Conservation (phyloP, 1,140 invertebrate species). For the Panagrolaimus sp. region DNA sequence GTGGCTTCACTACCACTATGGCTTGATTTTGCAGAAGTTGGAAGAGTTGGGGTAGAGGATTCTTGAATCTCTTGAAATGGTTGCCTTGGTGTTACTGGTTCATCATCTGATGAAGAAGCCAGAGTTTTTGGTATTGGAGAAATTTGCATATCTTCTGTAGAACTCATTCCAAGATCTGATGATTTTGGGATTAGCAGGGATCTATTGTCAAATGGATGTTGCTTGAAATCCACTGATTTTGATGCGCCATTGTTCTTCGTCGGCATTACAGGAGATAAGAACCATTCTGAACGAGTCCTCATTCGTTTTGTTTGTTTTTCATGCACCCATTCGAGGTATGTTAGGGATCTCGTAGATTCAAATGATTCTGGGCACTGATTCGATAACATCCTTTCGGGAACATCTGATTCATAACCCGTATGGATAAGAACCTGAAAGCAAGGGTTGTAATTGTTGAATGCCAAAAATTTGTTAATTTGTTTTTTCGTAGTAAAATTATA, state of each 20-base stretch:
- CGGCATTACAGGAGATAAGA: constrained; percentile 63
- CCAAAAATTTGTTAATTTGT: no score
- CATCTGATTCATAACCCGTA: no score
- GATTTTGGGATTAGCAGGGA: constrained; percentile 10
- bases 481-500: no score
- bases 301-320: constrained; percentile 84
- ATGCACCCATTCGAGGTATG: constrained; percentile 83
- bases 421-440: no score
- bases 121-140: constrained; percentile 5
- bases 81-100: not conserved
- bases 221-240: constrained; percentile 35
- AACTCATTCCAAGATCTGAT: constrained; percentile 13
- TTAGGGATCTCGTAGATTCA: constrained; percentile 83
- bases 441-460: no score
- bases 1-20: not conserved
- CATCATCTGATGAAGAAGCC: not conserved
- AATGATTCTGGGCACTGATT: constrained; percentile 75
- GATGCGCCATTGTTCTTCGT: constrained; percentile 34
- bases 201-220: not conserved
- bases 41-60: constrained; percentile 2
- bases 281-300: constrained; percentile 87
- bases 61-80: not conserved
- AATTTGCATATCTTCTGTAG: not conserved
- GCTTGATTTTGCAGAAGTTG: constrained; percentile 23
- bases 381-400: no score